Evolutionary conservation across 2,888 invertebrate species (phyloP).

Genomic region (Eupithecia vulgata): DNA sequence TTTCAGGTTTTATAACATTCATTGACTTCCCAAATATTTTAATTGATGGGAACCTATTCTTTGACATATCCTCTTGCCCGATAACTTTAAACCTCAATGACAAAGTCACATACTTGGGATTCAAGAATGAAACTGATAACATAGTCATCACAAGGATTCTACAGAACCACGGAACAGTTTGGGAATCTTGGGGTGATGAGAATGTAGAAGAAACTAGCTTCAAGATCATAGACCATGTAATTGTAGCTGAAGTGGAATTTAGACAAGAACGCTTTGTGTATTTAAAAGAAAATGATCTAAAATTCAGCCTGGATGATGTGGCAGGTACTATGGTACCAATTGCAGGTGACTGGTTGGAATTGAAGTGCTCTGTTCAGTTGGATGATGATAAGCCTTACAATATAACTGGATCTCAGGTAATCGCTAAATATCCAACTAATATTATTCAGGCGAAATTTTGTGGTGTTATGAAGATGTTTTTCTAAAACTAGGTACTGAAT

Average conservation of each 20-base stretch:
- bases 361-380: conserved; percentile 85
- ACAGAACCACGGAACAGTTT: conserved; percentile 77
- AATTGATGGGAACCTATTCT: conserved; percentile 85
- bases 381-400: conserved; percentile 45
- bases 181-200: conserved; percentile 69
- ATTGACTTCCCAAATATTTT: conserved; percentile 71
- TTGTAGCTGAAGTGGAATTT: conserved; percentile 66
- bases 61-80: conserved; percentile 69
- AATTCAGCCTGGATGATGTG: conserved; percentile 85
- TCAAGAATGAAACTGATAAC: conserved; percentile 71
- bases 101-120: conserved; percentile 83
- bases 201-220: conserved; percentile 63
- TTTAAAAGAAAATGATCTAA: conserved; percentile 83
- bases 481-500: too few species aligned
- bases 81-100: conserved; percentile 77
- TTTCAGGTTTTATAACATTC: conserved; percentile 85
- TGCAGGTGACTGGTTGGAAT: conserved; percentile 87
- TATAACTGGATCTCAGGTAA: conserved; percentile 32
- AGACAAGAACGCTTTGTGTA: conserved; percentile 66
- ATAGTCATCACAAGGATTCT: conserved; percentile 84
- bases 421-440: neutral
- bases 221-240: conserved; percentile 65
- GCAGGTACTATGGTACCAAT: conserved; percentile 86
- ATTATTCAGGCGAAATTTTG: too few species aligned
- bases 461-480: too few species aligned